Evolutionary conservation across 2,888 invertebrate species (phyloP), one percentile per base, ranked within the genome.

Genomic region (Merodon equestris): DNA sequence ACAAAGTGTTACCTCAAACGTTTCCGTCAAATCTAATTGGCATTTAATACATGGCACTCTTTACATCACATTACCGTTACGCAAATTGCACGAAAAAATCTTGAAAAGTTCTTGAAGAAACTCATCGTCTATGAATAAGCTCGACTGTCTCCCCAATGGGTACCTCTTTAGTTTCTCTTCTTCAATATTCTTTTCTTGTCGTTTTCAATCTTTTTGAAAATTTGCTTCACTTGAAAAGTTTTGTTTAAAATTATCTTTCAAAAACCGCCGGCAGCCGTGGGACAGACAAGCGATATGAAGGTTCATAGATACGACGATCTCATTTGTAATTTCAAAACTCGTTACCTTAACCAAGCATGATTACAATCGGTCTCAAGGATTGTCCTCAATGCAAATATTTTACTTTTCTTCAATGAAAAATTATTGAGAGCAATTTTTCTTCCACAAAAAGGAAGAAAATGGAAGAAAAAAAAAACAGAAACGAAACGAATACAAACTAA

Each of bases 261-360:
- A 67, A n/a, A 60, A 60, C 27, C 13, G 40, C 17, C 40, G 50
- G 15, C 18, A 60, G 53, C 56, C 27, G 60, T 47, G 53, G 9
- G 56, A 68, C 12, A 48, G 14, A n/a, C 12, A 27, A 7, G 7
- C 7, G 27, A 27, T 27, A 7, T 27, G 7, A 27, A 4, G 7
- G 27, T 27, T 7, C 27, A 40, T 40, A 51, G 47, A 14, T 51
- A 19, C 56, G 47, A 56, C 48, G 60, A 64, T 70, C 79, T 74
- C 68, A 74, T 79, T 79, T 79, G 74, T 74, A 70, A 79, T 79
- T 79, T 74, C 50, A 74, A 79, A 74, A 74, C 79, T 79, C 79
- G 74, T 79, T 79, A 79, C 79, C 79, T 79, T 74, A 74, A 64
- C 79, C 79, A 79, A 79, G 79, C 74, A 74, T 68, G 68, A 79